Conservation (phyloP, 2,113 vertebrate species). For the Epinephelus cyanopodus region DNA sequence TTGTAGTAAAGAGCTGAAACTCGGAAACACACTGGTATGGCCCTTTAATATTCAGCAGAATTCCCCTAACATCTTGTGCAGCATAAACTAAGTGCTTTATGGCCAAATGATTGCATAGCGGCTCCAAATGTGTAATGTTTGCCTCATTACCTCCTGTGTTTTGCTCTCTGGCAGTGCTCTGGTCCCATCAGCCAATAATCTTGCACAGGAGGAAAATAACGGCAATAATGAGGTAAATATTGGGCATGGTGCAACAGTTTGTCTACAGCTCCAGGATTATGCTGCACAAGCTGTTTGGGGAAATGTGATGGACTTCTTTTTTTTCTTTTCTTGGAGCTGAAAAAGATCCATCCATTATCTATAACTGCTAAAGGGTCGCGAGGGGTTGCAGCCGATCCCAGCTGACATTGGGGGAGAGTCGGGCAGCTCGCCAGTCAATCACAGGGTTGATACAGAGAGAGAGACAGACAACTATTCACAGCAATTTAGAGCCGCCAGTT, state of each 20-base stretch:
- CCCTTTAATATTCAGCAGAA: slow-evolving; percentile 25
- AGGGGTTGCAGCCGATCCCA: background rate
- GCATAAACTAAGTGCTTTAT: slow-evolving; percentile 14
- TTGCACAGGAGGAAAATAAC: slow-evolving; percentile 45
- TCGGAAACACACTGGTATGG: background rate
- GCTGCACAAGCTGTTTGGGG: slow-evolving; percentile 40
- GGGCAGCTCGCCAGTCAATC: no score
- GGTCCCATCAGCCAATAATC: slow-evolving; percentile 30
- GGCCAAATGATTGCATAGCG: background rate
- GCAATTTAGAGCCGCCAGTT: background rate
- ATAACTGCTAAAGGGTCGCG: background rate
- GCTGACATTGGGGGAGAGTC: background rate
- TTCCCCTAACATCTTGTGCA: slow-evolving; percentile 11
- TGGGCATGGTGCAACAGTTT: slow-evolving; percentile 27
- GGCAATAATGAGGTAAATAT: slow-evolving; percentile 59
- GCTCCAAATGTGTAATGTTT: slow-evolving; percentile 32
- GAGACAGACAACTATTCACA: background rate
- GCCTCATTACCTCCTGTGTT: slow-evolving; percentile 44
- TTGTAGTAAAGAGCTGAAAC: slow-evolving; percentile 18
- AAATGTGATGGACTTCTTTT: slow-evolving; percentile 25
- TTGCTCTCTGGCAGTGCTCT: background rate
- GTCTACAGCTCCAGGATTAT: slow-evolving; percentile 34
- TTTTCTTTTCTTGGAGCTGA: slow-evolving; percentile 4
- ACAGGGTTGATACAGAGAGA: background rate
- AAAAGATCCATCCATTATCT: slow-evolving; percentile 13